Evolutionary conservation across 2,797 vertebrate species (phyloP).

Genomic region (Australoheros facetus): DNA sequence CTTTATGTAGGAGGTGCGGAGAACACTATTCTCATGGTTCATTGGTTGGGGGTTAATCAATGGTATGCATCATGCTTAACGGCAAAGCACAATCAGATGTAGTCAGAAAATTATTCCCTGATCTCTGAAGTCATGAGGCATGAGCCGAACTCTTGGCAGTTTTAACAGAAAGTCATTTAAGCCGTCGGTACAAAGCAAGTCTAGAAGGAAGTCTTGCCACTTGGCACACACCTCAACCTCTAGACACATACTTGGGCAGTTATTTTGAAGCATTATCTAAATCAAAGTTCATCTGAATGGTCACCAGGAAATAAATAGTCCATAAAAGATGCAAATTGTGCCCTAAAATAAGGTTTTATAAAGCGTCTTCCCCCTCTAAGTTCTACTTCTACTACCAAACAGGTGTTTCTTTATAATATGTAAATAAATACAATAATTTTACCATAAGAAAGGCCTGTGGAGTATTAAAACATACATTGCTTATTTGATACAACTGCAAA

Average conservation of each 20-base stretch:
- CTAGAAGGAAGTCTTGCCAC: background rate
- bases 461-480: background rate
- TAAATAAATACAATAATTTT: too few relatives aligned
- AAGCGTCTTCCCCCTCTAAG: background rate
- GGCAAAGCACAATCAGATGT: background rate
- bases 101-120: background rate
- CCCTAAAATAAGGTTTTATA: background rate
- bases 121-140: background rate
- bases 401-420: background rate
- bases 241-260: background rate
- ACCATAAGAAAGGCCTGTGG: background rate
- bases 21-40: conserved; percentile 16
- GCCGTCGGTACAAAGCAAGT: background rate
- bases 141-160: background rate
- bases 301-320: background rate
- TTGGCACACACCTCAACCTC: background rate
- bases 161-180: background rate
- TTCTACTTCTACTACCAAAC: background rate
- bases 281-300: background rate
- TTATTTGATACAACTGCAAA: background rate
- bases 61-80: background rate
- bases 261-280: background rate
- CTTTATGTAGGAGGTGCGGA: conserved; percentile 39
- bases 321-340: background rate
- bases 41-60: conserved; percentile 24